Conservation (phyloP, 2,888 invertebrate species). For the Idaea aversata region DNA sequence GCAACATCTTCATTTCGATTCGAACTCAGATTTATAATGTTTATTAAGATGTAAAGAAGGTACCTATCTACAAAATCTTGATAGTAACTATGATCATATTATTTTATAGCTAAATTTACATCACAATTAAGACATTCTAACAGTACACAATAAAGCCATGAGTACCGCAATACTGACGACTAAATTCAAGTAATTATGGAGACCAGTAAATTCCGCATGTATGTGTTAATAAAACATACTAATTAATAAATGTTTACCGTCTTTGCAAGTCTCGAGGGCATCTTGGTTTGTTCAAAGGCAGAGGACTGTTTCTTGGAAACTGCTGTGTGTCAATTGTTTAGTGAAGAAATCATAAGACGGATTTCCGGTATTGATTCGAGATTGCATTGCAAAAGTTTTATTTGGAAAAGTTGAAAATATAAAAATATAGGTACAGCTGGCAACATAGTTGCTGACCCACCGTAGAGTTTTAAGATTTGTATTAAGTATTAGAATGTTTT, state of each 20-base stretch:
- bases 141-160: background rate
- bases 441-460: no score
- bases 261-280: conserved; percentile 32
- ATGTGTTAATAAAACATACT: conserved; percentile 42
- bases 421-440: no score
- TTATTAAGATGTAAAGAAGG: no score
- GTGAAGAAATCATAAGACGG: background rate
- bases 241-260: conserved; percentile 37
- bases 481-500: no score
- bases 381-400: conserved; percentile 3
- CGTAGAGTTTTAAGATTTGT: no score
- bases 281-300: conserved; percentile 35
- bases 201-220: conserved; percentile 32
- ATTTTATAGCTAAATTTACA: background rate
- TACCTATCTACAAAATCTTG: no score
- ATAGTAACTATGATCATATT: no score
- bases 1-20: no score
- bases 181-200: conserved; percentile 8
- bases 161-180: background rate
- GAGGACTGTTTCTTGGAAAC: conserved; percentile 42
- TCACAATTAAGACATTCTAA: background rate
- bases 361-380: conserved; percentile 22
- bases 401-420: no score
- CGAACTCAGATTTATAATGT: no score
- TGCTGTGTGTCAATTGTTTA: conserved; percentile 3